Evolutionary conservation across 2,113 vertebrate species (phyloP), one percentile per base, ranked within the genome.

Genomic region (Mastomys coucha): DNA sequence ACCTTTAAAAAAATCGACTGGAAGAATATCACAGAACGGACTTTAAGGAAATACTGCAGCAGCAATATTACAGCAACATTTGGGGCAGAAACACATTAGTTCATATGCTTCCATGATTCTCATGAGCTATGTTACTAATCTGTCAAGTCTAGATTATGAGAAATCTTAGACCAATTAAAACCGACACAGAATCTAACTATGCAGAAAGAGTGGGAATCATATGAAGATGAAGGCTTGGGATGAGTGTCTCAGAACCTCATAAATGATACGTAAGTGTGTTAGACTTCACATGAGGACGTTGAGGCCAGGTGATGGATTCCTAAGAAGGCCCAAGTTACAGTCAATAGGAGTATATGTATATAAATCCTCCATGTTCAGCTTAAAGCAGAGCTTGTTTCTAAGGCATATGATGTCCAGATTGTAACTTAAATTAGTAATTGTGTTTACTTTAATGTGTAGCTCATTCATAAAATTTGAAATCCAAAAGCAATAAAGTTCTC

Each of bases 401-500:
- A 2, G 16, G 19, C 1, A 31, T 24, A 81, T 77, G 9, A 9
- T 80, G 22, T 13, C 45, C 85, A 4, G 2, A 9, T 14, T 60
- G 67, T 8, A 9, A 84, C 51, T 95, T 93, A 69, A 36, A 51
- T 87, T 70, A 36, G 17, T n/a, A 89, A 73, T 28, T 60, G 60
- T 42, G 60, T 42, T 82, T 3, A 2, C 51, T 49, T 82, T 10
- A 96, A 75, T 39, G 67, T 31, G 2, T 17, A 56, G 76, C 58
- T 93, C 31, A 91, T 88, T 92, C 67, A 86, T 11, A 88, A 91
- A 87, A 92, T 14, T 78, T 76, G 19, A 92, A 91, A 95, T 87
- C 19, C 86, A 9, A 49, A 72, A 85, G 45, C 31, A 88, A 89
- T 73, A 86, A 82, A 93, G 53, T 78, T 5, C 4, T 91, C 87